These are phyloP conservation scores for Raphicerus campestris DNA, from an alignment of 2,113 vertebrate species.

Conservation along the genomic window DNA sequence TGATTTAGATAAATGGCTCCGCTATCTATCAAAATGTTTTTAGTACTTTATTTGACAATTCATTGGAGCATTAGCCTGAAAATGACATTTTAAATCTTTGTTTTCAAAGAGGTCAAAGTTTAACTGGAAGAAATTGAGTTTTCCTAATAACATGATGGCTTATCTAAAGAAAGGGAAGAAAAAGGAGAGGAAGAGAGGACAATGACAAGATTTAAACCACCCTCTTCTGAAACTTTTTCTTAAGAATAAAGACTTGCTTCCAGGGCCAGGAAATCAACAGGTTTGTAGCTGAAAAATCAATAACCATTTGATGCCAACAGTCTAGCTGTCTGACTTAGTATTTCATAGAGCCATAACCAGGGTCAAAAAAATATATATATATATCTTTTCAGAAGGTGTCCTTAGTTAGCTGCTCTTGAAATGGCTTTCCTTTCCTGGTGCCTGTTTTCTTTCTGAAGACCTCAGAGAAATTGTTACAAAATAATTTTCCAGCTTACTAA, in stretches of 20 bases:
- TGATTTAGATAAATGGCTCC: slow-evolving; percentile 89
- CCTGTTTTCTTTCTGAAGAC: slow-evolving; percentile 28
- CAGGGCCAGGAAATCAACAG: slow-evolving; percentile 74
- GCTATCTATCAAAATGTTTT: slow-evolving; percentile 87
- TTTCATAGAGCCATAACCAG: not conserved
- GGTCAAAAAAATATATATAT: not conserved
- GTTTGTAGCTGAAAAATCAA: slow-evolving; percentile 71
- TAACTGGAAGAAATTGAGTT: slow-evolving; percentile 72
- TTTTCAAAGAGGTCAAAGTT: slow-evolving; percentile 75
- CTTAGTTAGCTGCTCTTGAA: slow-evolving; percentile 8
- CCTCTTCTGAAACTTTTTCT: slow-evolving; percentile 72
- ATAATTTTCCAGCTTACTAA: slow-evolving; percentile 37
- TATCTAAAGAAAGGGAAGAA: slow-evolving; percentile 43
- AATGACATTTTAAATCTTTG: slow-evolving; percentile 76
- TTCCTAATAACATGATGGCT: slow-evolving; percentile 51
- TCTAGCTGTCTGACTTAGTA: slow-evolving; percentile 22
- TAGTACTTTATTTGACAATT: slow-evolving; percentile 80
- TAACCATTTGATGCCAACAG: slow-evolving; percentile 59
- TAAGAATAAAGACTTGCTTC: slow-evolving; percentile 53
- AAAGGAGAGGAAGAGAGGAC: not conserved
- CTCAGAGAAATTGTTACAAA: slow-evolving; percentile 38
- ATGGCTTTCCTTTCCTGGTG: not conserved
- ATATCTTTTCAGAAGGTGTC: not conserved
- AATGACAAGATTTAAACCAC: slow-evolving; percentile 47
- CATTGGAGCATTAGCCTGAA: slow-evolving; percentile 76